These are phyloP conservation scores for Papilio glaucus DNA, from an alignment of 1,140 invertebrate species.

Conservation along the genomic window DNA sequence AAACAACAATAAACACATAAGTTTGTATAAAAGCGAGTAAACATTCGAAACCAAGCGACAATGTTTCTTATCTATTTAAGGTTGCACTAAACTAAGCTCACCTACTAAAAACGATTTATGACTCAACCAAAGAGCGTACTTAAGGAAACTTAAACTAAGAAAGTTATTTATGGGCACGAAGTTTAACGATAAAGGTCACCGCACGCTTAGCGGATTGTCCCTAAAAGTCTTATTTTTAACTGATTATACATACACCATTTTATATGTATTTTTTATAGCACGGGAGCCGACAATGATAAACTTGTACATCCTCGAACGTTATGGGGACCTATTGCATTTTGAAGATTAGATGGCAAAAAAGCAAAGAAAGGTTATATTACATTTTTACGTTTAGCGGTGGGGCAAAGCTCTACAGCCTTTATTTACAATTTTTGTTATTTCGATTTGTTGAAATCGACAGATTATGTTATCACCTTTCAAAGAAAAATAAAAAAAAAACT, in stretches of 20 bases:
- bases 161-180: constrained; percentile 11
- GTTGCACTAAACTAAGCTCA: background rate
- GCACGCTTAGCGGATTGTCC: background rate
- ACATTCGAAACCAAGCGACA: background rate
- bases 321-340: no score
- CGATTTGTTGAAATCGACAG: no score
- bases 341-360: no score
- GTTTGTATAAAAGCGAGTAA: background rate
- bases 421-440: no score
- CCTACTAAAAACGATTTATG: constrained; percentile 21
- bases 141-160: constrained; percentile 15
- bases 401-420: no score
- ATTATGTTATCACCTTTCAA: no score
- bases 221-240: background rate
- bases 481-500: no score
- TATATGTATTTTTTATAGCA: no score
- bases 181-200: constrained; percentile 17
- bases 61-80: constrained; percentile 19
- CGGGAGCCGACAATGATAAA: no score
- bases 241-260: background rate
- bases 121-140: constrained; percentile 20
- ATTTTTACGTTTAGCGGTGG: no score
- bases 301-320: no score
- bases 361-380: no score
- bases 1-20: background rate